These are phyloP conservation scores for Desoria tigrina DNA, from an alignment of 2,888 invertebrate species.

Conservation along the genomic window DNA sequence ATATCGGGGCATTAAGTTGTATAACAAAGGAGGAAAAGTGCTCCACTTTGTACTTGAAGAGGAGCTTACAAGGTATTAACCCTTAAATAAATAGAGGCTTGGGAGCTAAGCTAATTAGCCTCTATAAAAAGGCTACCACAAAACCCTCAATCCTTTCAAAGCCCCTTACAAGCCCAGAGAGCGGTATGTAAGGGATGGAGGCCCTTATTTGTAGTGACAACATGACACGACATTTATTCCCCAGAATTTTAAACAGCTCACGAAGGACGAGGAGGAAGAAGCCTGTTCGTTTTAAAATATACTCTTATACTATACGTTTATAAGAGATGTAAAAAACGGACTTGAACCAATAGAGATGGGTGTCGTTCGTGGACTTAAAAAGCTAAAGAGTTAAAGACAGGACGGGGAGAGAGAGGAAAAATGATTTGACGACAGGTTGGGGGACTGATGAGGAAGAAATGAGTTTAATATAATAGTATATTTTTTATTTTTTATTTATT, in stretches of 20 bases:
- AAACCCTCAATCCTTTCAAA: too few species aligned
- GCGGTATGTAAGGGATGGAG: neutral
- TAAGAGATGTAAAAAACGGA: neutral
- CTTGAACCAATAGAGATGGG: constrained; percentile 8
- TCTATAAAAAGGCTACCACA: too few species aligned
- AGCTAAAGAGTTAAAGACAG: constrained; percentile 1
- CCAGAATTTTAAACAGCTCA: constrained; percentile 23
- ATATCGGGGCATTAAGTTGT: too few species aligned
- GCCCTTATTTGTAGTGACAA: constrained; percentile 27
- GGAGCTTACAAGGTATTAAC: too few species aligned
- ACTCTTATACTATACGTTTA: neutral
- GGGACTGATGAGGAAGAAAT: neutral
- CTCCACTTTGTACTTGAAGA: too few species aligned
- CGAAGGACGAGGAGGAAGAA: neutral
- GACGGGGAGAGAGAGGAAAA: constrained; percentile 8
- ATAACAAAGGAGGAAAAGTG: too few species aligned
- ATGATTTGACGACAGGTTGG: constrained; percentile 18
- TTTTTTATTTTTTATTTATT: too few species aligned
- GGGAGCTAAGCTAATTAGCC: too few species aligned
- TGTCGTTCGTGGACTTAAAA: neutral
- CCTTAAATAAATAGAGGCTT: too few species aligned
- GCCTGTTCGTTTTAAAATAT: neutral
- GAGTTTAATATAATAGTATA: too few species aligned
- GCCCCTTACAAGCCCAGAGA: too few species aligned
- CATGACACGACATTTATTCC: constrained; percentile 22